phyloP scores from a whole-genome alignment of 2,888 invertebrate species.

The Coremacera marginata region DNA sequence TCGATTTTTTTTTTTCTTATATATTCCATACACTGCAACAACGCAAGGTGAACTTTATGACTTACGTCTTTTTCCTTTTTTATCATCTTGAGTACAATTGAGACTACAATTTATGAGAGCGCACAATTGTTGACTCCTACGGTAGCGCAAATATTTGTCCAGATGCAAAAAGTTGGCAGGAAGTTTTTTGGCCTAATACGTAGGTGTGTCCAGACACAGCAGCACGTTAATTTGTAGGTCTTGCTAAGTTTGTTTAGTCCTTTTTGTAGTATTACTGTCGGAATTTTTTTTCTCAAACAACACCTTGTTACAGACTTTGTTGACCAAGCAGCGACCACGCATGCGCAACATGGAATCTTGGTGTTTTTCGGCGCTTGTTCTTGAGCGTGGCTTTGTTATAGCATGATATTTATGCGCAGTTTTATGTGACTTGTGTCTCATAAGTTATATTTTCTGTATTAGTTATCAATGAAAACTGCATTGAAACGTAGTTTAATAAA shows the following conservation, averaged over 20 bases:
- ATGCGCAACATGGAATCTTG: neutral
- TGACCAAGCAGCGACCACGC: neutral
- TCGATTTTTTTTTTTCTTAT: neutral
- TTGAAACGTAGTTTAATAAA: neutral
- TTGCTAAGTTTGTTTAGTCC: neutral
- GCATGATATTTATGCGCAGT: constrained; percentile 4
- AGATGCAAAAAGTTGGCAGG: neutral
- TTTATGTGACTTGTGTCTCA: constrained; percentile 34
- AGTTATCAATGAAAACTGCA: neutral
- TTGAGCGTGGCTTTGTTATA: neutral
- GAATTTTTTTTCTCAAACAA: neutral
- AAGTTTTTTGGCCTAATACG: neutral
- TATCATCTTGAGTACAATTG: neutral
- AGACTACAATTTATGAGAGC: neutral
- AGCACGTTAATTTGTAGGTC: neutral
- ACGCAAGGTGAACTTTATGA: constrained; percentile 12
- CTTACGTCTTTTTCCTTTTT: neutral
- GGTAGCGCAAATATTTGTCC: constrained; percentile 16
- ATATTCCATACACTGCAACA: neutral
- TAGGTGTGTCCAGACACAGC: constrained; percentile 2
- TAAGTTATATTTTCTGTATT: constrained; percentile 22
- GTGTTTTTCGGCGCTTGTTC: neutral
- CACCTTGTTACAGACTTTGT: neutral
- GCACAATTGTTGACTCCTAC: neutral
- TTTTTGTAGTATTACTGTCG: neutral